Conservation (phyloP, 1,140 invertebrate species). For the Akabosia matsudoensis region DNA sequence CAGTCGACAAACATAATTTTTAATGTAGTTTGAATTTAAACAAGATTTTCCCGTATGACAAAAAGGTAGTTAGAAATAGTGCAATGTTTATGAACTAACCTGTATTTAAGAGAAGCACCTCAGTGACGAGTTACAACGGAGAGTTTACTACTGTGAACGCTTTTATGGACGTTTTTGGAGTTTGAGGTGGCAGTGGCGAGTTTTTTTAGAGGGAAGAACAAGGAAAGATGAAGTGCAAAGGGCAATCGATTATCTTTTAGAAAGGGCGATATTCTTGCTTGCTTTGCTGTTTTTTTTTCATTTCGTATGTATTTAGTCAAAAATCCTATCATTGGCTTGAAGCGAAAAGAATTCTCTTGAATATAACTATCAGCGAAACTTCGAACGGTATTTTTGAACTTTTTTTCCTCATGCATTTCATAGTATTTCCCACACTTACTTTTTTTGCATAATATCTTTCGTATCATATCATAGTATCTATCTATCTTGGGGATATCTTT, state of each 20-base stretch:
- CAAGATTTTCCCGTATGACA: no score
- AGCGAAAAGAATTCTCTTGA: conserved; percentile 11
- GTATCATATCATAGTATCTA: no score
- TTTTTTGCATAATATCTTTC: background rate
- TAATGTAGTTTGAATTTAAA: no score
- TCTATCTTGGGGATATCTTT: no score
- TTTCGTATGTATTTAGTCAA: background rate
- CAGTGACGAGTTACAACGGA: no score
- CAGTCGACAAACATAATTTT: no score
- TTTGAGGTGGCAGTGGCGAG: no score
- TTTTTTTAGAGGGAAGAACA: background rate
- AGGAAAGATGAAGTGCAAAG: conserved; percentile 1
- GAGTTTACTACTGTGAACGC: background rate
- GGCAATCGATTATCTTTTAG: conserved; percentile 12
- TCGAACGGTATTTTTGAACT: background rate
- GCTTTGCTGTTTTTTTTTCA: background rate
- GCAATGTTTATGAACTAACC: no score
- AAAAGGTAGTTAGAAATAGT: no score
- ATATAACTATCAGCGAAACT: background rate
- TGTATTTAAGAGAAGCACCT: no score
- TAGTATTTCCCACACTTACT: background rate
- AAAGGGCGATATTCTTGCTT: background rate
- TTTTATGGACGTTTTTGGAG: no score
- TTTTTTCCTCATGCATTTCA: background rate
- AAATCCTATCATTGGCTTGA: conserved; percentile 10